These are phyloP conservation scores for Crossocerus cetratus DNA, from an alignment of 2,888 invertebrate species.

Conservation along the genomic window DNA sequence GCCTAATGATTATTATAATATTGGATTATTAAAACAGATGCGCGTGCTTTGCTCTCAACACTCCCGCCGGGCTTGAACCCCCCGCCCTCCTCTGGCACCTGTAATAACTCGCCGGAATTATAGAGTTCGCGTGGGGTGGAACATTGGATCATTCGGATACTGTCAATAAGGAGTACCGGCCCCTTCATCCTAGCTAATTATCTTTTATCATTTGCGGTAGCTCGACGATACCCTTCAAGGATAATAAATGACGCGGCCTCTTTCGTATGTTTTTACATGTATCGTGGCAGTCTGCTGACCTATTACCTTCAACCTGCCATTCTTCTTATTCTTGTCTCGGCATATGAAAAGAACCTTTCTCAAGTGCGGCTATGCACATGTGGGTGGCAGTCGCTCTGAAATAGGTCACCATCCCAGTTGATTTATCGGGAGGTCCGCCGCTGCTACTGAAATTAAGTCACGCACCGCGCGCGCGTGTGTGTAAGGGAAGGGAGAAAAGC, in stretches of 20 bases:
- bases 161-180: too few relatives aligned
- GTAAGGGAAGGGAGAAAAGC: background rate
- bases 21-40: conserved; percentile 62
- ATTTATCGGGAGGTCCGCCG: background rate
- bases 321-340: too few relatives aligned
- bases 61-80: conserved; percentile 7
- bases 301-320: too few relatives aligned
- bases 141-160: too few relatives aligned
- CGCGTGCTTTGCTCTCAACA: conserved; percentile 40
- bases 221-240: too few relatives aligned
- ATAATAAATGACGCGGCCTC: too few relatives aligned
- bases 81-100: background rate
- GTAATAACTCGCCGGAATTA: background rate
- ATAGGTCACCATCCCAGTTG: background rate
- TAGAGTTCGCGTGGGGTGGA: background rate
- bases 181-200: too few relatives aligned
- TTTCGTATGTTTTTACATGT: too few relatives aligned
- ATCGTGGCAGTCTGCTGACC: too few relatives aligned
- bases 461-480: background rate
- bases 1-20: conserved; percentile 67
- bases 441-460: conserved; percentile 3
- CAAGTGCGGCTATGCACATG: background rate
- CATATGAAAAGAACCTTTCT: too few relatives aligned
- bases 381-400: background rate
- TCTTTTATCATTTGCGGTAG: too few relatives aligned